Percentiles rank a stretch among this genome's conserved stretches.
Evolutionary conservation across 2,888 invertebrate genomes (phyloP).

Genomic region (Dusona sp.): DNA sequence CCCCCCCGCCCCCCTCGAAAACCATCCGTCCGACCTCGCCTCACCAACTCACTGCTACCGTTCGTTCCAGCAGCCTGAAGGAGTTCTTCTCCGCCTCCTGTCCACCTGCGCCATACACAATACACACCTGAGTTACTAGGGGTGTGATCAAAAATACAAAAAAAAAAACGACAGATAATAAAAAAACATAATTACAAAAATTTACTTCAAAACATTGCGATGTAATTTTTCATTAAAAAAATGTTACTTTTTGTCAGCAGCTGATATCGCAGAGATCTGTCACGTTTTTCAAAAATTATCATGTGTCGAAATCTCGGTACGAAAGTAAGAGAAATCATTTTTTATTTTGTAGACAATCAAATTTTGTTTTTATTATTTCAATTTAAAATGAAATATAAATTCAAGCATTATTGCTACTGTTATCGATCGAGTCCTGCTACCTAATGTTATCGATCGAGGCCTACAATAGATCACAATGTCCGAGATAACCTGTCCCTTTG

Average conservation of each 20-base stretch:
- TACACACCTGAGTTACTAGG: neutral
- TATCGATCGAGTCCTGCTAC: neutral
- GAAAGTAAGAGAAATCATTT: neutral
- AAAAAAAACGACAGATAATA: neutral
- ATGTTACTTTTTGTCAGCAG: neutral
- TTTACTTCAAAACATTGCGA: neutral
- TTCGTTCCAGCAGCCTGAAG: constrained; percentile 77
- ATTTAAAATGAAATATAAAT: no score
- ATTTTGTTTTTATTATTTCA: neutral
- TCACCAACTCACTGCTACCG: constrained; percentile 81
- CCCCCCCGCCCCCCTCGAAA: constrained; percentile 45
- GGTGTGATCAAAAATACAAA: neutral
- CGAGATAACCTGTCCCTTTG: constrained; percentile 31
- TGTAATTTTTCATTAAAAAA: neutral
- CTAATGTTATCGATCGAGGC: constrained; percentile 19
- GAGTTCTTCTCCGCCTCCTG: constrained; percentile 76
- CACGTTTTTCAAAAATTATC: neutral
- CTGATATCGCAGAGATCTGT: neutral
- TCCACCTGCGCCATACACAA: constrained; percentile 73
- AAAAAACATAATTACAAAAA: neutral
- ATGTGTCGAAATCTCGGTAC: neutral
- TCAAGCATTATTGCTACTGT: neutral
- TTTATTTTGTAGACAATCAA: neutral
- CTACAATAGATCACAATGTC: constrained; percentile 30
- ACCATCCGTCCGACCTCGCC: constrained; percentile 59